Conservation (phyloP, 2,888 invertebrate species). For the Lithophane semibrunnea region DNA sequence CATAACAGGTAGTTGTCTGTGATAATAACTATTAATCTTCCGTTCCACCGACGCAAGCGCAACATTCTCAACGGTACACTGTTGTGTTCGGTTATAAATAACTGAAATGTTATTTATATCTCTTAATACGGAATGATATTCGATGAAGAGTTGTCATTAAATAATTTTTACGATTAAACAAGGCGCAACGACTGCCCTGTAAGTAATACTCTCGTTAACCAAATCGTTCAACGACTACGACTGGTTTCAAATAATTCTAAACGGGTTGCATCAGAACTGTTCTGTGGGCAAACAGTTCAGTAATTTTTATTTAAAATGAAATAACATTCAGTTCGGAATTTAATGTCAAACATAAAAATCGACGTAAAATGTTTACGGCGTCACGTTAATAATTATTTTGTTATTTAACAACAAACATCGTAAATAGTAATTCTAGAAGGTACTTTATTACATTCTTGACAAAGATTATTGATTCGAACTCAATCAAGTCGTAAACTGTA, state of each 20-base stretch:
- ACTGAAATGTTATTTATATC: constrained; percentile 65
- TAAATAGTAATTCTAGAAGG: constrained; percentile 71
- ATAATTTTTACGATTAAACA: constrained; percentile 72
- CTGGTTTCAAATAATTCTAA: constrained; percentile 75
- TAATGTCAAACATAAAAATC: constrained; percentile 75
- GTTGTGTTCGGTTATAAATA: constrained; percentile 58
- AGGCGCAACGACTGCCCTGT: constrained; percentile 64
- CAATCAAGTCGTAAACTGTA: constrained; percentile 74
- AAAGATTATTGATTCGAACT: constrained; percentile 74
- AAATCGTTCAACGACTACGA: constrained; percentile 74
- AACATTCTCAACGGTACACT: constrained; percentile 41
- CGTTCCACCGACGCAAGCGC: constrained; percentile 39
- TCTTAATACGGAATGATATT: constrained; percentile 69
- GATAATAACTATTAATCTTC: constrained; percentile 64
- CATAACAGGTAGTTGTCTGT: constrained; percentile 60
- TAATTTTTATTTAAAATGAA: constrained; percentile 76
- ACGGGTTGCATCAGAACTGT: constrained; percentile 69
- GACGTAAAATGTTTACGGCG: constrained; percentile 73
- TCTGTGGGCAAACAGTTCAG: constrained; percentile 65
- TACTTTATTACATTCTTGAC: constrained; percentile 72
- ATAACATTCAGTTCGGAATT: constrained; percentile 70
- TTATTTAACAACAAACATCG: constrained; percentile 74
- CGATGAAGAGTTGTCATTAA: constrained; percentile 73
- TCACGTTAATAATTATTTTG: constrained; percentile 75
- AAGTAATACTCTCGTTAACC: constrained; percentile 78